phyloP scores from a whole-genome alignment of 2,888 invertebrate genomes.

The Limnephilus marmoratus region DNA sequence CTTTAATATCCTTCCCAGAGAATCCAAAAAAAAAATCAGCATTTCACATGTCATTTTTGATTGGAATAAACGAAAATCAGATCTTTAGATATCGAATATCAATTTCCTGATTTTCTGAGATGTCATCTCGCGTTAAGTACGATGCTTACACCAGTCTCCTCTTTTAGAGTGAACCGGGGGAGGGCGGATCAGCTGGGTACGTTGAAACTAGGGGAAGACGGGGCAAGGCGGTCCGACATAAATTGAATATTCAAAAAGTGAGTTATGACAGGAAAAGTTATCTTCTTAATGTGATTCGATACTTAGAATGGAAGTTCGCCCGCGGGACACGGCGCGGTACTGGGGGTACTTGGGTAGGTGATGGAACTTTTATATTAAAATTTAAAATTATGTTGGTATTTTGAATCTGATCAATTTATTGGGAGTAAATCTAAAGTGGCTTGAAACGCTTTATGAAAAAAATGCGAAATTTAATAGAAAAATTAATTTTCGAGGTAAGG shows the following conservation, averaged over 20 bases:
- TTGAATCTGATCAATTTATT: conserved; percentile 2
- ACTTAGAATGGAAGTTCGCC: conserved; percentile 11
- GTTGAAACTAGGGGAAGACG: neutral
- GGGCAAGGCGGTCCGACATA: conserved; percentile 12
- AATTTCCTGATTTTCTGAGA: conserved; percentile 43
- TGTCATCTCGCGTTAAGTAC: conserved; percentile 30
- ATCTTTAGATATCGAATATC: conserved; percentile 26
- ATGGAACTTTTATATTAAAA: conserved; percentile 17
- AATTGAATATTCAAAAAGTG: conserved; percentile 50
- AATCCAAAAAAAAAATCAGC: neutral
- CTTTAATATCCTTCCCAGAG: neutral
- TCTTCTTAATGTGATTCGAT: conserved; percentile 30
- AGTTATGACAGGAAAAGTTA: conserved; percentile 47
- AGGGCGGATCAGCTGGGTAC: neutral
- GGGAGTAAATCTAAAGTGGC: neutral
- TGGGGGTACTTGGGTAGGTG: neutral
- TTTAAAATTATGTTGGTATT: conserved; percentile 10
- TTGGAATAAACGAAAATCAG: conserved; percentile 2
- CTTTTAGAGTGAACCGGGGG: neutral
- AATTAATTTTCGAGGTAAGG: neutral
- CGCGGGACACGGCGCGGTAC: neutral
- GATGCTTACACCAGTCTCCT: neutral
- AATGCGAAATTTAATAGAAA: neutral
- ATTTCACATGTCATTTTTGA: neutral
- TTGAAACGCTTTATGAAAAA: neutral